A percentile compares a stretch with the other conserved stretches of the same genome.
Conservation (phyloP, 2,113 vertebrate genomes). For the Aplodontia rufa region DNA sequence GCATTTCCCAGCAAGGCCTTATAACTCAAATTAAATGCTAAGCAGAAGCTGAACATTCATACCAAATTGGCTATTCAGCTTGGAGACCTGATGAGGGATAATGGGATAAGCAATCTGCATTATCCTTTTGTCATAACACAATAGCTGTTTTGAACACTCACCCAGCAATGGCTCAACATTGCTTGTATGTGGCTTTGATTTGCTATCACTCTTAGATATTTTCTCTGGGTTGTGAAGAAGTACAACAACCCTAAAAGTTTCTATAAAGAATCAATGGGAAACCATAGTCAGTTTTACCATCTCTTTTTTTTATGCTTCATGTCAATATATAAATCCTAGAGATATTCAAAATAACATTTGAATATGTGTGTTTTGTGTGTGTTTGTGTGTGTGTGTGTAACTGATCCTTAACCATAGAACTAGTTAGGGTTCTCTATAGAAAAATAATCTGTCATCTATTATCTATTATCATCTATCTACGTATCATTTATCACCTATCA, state of each 20-base stretch:
- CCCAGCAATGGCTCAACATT: not conserved
- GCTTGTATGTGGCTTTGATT: not conserved
- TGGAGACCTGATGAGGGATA: not conserved
- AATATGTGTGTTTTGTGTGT: not conserved
- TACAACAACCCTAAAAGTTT: not conserved
- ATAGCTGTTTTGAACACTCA: slow-evolving; percentile 1
- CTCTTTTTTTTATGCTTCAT: not conserved
- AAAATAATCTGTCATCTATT: not conserved
- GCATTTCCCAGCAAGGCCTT: not conserved
- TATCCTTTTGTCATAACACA: not conserved
- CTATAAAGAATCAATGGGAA: not conserved
- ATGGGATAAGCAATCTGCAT: not conserved
- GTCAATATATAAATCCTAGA: not conserved
- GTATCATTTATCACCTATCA: not conserved
- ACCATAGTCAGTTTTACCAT: not conserved
- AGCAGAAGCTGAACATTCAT: not conserved
- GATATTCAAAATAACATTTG: not conserved
- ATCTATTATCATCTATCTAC: no score
- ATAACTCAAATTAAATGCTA: not conserved
- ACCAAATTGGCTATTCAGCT: not conserved
- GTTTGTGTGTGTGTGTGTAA: not conserved
- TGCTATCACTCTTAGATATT: slow-evolving; percentile 2
- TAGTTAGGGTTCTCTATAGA: not conserved
- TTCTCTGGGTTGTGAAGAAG: not conserved
- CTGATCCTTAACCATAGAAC: not conserved